phyloP scores from a whole-genome alignment of 35 echinoderm and acorn worm genomes.

The Apostichopus californicus region DNA sequence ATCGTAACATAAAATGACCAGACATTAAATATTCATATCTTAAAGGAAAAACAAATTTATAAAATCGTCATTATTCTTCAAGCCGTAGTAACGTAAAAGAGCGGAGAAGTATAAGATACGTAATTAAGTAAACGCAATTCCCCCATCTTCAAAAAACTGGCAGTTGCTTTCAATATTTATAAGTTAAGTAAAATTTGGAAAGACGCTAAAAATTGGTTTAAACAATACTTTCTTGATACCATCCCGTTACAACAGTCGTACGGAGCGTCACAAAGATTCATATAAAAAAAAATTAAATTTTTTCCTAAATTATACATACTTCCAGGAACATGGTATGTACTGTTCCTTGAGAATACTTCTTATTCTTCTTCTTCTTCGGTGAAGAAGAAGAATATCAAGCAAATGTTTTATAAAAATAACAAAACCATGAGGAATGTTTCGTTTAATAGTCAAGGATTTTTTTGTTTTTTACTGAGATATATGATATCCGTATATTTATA shows the following conservation, averaged over 20 bases:
- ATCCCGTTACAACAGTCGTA: background rate
- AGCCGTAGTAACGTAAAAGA: too few species aligned
- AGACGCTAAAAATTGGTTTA: constrained; percentile 38
- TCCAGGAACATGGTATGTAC: background rate
- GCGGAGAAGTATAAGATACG: too few species aligned
- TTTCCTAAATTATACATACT: background rate
- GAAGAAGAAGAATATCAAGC: background rate
- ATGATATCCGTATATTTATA: constrained; percentile 36
- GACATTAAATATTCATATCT: background rate
- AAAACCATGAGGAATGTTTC: constrained; percentile 51
- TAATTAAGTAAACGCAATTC: background rate
- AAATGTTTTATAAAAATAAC: constrained; percentile 57
- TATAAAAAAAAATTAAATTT: background rate
- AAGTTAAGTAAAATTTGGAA: constrained; percentile 52
- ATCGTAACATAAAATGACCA: too few species aligned
- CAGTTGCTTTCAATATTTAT: constrained; percentile 50
- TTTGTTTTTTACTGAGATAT: constrained; percentile 14
- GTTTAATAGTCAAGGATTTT: constrained; percentile 14
- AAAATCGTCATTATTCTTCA: too few species aligned
- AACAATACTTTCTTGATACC: constrained; percentile 27
- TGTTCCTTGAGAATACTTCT: background rate
- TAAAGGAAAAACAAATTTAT: too few species aligned
- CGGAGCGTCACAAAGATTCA: background rate
- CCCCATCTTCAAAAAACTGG: background rate
- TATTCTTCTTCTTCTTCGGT: background rate